Conservation (phyloP, 2,113 vertebrate genomes). For the Caloenas nicobarica region DNA sequence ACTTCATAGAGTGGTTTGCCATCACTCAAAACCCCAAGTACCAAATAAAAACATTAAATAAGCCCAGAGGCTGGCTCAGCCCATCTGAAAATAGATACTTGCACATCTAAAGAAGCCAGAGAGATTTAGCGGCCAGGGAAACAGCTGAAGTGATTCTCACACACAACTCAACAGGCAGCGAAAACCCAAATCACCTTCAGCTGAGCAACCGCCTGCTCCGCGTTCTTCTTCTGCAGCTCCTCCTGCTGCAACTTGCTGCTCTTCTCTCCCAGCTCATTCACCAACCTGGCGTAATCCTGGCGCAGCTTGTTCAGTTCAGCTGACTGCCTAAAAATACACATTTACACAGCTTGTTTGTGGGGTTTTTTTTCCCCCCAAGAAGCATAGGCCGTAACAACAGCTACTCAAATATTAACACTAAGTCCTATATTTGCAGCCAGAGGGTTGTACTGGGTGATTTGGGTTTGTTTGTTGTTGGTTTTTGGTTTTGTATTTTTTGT, state of each 20-base stretch:
- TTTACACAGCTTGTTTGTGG: background rate
- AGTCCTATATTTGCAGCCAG: background rate
- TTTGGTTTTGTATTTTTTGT: no score
- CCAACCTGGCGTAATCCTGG: constrained; percentile 86
- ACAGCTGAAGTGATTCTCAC: background rate
- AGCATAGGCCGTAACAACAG: background rate
- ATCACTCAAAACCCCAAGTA: background rate
- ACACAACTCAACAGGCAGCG: background rate
- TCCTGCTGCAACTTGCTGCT: constrained; percentile 92
- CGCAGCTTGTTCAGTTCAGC: constrained; percentile 92
- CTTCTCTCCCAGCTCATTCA: constrained; percentile 91
- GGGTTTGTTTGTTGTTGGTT: background rate
- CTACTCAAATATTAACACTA: background rate
- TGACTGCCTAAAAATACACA: constrained; percentile 82
- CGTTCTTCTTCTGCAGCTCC: constrained; percentile 91
- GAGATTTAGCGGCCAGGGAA: background rate
- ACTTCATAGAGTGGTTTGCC: background rate
- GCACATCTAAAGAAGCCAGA: background rate
- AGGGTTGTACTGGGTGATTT: background rate
- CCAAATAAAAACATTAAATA: background rate
- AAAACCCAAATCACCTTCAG: constrained; percentile 72
- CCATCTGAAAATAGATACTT: background rate
- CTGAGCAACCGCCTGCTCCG: constrained; percentile 91
- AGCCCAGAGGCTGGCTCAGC: background rate
- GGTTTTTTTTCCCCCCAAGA: background rate